Conservation (phyloP, 35 echinoderm and acorn worm species). For the Patiria miniata region DNA sequence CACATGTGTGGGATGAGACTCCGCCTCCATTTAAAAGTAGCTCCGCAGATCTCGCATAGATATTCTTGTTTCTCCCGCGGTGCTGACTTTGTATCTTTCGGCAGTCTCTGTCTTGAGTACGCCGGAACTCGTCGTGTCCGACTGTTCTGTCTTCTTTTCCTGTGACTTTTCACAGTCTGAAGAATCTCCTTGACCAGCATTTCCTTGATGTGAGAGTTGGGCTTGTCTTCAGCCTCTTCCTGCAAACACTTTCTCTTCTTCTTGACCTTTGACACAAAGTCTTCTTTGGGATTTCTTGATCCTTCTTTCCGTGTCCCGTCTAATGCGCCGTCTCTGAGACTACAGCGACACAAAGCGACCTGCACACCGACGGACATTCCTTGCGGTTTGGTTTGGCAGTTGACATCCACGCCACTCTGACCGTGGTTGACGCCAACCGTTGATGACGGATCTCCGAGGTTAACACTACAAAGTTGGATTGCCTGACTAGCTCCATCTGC, state of each 20-base stretch:
- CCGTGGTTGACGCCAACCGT: not conserved
- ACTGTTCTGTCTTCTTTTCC: not conserved
- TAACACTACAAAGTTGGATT: not conserved
- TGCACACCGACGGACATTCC: not conserved
- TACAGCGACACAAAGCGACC: not conserved
- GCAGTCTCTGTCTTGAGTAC: not conserved
- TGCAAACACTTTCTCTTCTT: not conserved
- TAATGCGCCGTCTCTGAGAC: not conserved
- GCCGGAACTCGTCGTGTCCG: not conserved
- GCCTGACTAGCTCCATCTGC: too few species aligned
- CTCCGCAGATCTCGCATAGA: not conserved
- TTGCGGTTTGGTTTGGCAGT: not conserved
- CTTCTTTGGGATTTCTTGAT: not conserved
- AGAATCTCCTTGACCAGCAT: too few species aligned
- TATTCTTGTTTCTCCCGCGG: slow-evolving; percentile 4
- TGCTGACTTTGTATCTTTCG: slow-evolving; percentile 1
- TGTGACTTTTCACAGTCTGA: not conserved
- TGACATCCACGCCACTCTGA: not conserved
- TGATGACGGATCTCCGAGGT: not conserved
- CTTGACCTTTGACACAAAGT: not conserved
- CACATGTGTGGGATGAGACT: slow-evolving; percentile 23
- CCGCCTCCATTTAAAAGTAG: slow-evolving; percentile 23
- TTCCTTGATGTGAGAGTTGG: not conserved
- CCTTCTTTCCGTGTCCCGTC: not conserved
- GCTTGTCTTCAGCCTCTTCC: not conserved